Base-by-base conservation (phyloP, 2,888 invertebrate species). In the Eretmocerus hayati region DNA sequence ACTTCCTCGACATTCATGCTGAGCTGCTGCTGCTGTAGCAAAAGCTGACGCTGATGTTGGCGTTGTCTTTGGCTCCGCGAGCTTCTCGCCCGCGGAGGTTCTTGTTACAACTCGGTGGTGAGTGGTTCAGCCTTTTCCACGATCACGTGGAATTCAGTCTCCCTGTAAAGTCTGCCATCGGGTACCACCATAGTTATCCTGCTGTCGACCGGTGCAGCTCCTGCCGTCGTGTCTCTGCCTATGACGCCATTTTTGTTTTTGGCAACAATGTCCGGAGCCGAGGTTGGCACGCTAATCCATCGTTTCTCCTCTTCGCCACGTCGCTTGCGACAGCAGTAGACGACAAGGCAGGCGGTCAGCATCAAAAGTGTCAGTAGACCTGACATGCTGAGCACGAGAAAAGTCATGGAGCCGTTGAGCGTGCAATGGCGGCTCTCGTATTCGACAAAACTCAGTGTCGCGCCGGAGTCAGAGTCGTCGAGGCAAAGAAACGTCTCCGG, bases 91-190 rank as follows among this genome's bases (percentile, higher is more conserved):
- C 48, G 23, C 2, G 49, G 32, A 3, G 49, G 38, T 59, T 49
- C 48, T 41, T 33, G 75, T 73, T 73, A 84, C 70, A 88, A 79
- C 72, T 87, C 85, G 58, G 87, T 88, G 57, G 87, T 87, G 50
- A 89, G 74, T 40, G 89, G 81, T 71, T 88, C 87, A 37, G 87
- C 85, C 70, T 85, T 81, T 75, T 90, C 90, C 57, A 89, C 84
- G 66, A 90, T 85, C 62, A 90, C 86, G 70, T 89, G 85, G 61
- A 90, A 81, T 72, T 90, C 89, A 9, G 90, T 90, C 74, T 90
- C 89, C 63, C 84, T 78, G 66, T 90, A 90, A 15, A 88, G 84
- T 63, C 85, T 79, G 2, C 87, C 84, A 59, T 89, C 89, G 1
- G 90, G 89, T 63, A 87, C 79, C 43, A 90, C 85, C 69, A 89